A percentile compares a stretch with the other conserved stretches of the same genome.
These are phyloP conservation scores for Triplophysa bombifrons DNA, from an alignment of 2,797 vertebrate genomes.

Conservation along the genomic window DNA sequence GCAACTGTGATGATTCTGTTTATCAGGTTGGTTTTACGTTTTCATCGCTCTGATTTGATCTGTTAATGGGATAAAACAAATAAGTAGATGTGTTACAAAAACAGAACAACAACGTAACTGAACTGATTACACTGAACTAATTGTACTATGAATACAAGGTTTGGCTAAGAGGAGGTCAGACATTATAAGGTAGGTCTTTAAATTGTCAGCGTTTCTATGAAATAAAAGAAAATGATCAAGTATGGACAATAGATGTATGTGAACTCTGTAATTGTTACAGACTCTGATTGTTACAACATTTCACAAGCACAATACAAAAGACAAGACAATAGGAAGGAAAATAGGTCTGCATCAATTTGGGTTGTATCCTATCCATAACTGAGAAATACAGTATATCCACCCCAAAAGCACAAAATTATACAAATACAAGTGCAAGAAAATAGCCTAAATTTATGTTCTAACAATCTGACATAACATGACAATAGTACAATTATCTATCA, in stretches of 20 bases:
- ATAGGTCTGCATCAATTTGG: background rate
- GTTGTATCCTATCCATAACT: background rate
- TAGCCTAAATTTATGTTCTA: background rate
- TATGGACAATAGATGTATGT: background rate
- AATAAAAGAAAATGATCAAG: background rate
- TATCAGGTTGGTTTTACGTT: slow-evolving; percentile 69
- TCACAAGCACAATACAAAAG: background rate
- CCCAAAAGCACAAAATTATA: background rate
- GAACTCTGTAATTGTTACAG: background rate
- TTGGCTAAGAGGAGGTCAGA: background rate
- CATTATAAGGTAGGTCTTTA: background rate
- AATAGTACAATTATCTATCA: background rate
- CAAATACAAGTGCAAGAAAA: background rate
- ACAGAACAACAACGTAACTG: background rate
- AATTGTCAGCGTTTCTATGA: background rate
- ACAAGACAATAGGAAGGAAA: background rate
- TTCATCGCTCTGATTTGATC: slow-evolving; percentile 81
- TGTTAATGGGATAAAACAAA: slow-evolving; percentile 49
- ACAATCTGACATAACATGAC: background rate
- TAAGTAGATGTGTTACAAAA: background rate
- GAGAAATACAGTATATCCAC: background rate
- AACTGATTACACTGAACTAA: background rate
- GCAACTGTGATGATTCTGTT: background rate
- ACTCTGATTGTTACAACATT: background rate
- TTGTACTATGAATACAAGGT: background rate